These are phyloP conservation scores for Rhabdornis inornatus DNA, from an alignment of 2,113 vertebrate species.

Conservation along the genomic window DNA sequence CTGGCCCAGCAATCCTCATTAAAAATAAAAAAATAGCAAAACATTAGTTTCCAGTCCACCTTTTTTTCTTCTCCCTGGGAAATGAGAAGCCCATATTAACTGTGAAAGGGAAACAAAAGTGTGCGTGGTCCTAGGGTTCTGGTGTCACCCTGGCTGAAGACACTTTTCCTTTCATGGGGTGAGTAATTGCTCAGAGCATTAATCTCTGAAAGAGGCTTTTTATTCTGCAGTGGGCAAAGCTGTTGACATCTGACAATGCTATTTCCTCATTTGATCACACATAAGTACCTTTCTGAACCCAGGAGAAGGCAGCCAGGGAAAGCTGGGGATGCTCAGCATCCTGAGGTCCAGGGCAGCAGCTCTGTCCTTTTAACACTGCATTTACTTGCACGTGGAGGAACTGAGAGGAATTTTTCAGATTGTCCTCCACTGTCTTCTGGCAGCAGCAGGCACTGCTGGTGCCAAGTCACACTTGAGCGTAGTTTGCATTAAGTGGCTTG, in stretches of 20 bases:
- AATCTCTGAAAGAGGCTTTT: slow-evolving; percentile 48
- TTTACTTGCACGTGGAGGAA: not conserved
- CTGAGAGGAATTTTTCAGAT: not conserved
- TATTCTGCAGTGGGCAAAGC: not conserved
- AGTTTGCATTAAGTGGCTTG: not conserved
- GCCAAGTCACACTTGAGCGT: not conserved
- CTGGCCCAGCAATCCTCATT: not conserved
- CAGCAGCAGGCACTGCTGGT: not conserved
- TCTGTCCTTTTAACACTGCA: not conserved
- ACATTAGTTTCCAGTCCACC: not conserved
- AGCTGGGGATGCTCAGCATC: not conserved
- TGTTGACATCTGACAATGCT: slow-evolving; percentile 8
- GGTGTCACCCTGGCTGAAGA: slow-evolving; percentile 49
- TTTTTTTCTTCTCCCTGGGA: not conserved
- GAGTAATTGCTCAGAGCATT: slow-evolving; percentile 17
- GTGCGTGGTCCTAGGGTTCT: not conserved
- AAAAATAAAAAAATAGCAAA: not conserved
- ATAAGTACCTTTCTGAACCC: not conserved
- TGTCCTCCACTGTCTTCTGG: not conserved
- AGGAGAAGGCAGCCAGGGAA: not conserved
- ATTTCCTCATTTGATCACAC: not conserved
- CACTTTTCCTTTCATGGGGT: slow-evolving; percentile 22
- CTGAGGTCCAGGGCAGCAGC: not conserved
- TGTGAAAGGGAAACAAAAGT: not conserved
- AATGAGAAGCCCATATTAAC: not conserved